Base-by-base conservation (phyloP, 1,140 invertebrate genomes). In the Papilio polytes region DNA sequence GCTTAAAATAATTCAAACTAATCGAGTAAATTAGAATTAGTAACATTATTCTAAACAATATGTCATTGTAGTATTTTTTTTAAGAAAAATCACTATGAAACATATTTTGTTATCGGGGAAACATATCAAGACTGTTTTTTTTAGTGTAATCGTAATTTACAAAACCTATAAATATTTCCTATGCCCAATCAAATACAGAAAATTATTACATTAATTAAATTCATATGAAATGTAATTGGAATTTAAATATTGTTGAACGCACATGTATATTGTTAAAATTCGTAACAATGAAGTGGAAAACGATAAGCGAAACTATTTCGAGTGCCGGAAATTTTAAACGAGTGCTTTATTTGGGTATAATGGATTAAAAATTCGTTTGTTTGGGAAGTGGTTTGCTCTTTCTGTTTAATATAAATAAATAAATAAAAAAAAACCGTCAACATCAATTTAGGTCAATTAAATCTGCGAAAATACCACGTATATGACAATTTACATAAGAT, bases 241-340 rank as follows among this genome's bases (percentile, higher is more conserved):
- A 31, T 31, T 70, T 31, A 70, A 70, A 70, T 70, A 31, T 70
- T 70, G 63, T 70, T 70, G 22, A 31, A 18, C 48, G 44, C 46
- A 76, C 46, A 44, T 74, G 41, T 76, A 76, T 51, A 48, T 31
- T 31, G 48, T 15, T 53, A 53, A 78, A 78, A 56, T 78, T 59
- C 26, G 51, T 36, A 78, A 78, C 77, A 78, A 78, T 78, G 56
- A 66, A 44, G 26, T 15, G 53, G 53, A 78, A 59, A 36, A 78
- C 53, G 56, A 77, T 77, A 77, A 77, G 26, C 74, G 51, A 59
- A 77, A 41, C 51, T 77, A 77, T 78, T 78, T 63, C 56, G n/a
- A 2, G 56, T 36, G 20, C n/a, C 36, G 51, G 46, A 78, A 18
- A 77, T 78, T 78, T 78, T 66, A 78, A 78, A 59, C 56, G 56